These are phyloP conservation scores for Aphrophora alni DNA, from an alignment of 2,888 invertebrate species.

Conservation along the genomic window DNA sequence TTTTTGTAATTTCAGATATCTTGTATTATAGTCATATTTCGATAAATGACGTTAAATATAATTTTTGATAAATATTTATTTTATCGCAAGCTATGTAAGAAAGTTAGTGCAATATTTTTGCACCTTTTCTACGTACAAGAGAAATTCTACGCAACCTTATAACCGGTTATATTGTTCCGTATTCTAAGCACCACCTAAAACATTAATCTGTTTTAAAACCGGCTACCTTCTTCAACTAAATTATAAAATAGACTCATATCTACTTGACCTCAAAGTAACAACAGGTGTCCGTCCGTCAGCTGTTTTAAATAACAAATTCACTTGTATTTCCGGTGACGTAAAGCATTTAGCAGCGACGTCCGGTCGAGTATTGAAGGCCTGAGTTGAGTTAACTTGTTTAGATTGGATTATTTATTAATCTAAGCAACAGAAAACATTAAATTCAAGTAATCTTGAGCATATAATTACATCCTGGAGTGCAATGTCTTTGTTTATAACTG, in stretches of 20 bases:
- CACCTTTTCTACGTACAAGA: no score
- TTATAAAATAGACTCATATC: not conserved
- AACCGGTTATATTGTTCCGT: no score
- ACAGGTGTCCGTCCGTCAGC: conserved; percentile 39
- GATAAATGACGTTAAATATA: no score
- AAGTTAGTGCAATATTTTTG: no score
- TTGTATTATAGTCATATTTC: no score
- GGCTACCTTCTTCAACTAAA: no score
- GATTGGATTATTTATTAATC: conserved; percentile 6
- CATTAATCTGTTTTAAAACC: no score
- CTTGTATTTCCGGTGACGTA: conserved; percentile 37
- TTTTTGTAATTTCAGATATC: no score
- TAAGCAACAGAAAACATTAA: not conserved
- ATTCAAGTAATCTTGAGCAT: not conserved
- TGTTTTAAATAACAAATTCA: conserved; percentile 39
- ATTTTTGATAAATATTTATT: no score
- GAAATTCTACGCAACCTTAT: no score
- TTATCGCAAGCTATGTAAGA: no score
- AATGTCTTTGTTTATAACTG: not conserved
- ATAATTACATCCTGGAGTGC: not conserved
- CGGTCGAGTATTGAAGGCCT: conserved; percentile 4
- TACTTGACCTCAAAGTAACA: conserved; percentile 28
- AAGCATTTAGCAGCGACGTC: conserved; percentile 31
- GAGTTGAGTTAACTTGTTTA: not conserved
- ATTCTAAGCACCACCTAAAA: no score